Evolutionary conservation across 2,797 vertebrate species (phyloP).

Genomic region (Nothura maculosa): DNA sequence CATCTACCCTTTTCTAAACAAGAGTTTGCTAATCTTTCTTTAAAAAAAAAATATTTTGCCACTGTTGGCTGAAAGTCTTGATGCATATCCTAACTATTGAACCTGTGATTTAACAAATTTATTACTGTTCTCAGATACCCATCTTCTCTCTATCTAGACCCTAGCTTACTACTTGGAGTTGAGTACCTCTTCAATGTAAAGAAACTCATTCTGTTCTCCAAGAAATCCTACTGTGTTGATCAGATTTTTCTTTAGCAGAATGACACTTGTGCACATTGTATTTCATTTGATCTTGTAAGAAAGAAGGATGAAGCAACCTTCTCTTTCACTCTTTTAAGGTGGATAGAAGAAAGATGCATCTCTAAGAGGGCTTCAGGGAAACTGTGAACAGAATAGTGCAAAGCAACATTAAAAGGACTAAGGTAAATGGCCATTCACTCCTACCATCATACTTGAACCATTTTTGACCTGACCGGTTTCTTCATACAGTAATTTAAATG

Average conservation of each 20-base stretch:
- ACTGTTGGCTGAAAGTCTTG: background rate
- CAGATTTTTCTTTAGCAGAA: background rate
- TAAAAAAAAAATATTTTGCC: background rate
- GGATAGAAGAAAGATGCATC: fast-evolving
- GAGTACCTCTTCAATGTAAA: background rate
- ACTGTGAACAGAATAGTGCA: background rate
- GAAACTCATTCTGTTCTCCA: background rate
- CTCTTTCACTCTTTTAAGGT: background rate
- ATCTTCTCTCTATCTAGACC: background rate
- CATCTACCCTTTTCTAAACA: background rate
- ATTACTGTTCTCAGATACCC: background rate
- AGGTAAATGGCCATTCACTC: background rate
- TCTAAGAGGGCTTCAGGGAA: background rate
- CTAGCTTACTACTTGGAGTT: background rate
- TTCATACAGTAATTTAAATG: no score
- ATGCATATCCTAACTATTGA: background rate
- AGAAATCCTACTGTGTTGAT: background rate
- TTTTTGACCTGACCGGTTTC: background rate
- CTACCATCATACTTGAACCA: background rate
- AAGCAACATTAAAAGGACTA: background rate
- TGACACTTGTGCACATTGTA: background rate
- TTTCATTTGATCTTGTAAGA: background rate
- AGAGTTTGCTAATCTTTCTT: background rate
- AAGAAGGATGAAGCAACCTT: fast-evolving
- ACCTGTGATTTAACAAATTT: background rate